A percentile compares a stretch with the other conserved stretches of the same genome.
These are phyloP conservation scores for Lethenteron camtschaticum DNA, from an alignment of 2,113 vertebrate genomes.

Conservation along the genomic window DNA sequence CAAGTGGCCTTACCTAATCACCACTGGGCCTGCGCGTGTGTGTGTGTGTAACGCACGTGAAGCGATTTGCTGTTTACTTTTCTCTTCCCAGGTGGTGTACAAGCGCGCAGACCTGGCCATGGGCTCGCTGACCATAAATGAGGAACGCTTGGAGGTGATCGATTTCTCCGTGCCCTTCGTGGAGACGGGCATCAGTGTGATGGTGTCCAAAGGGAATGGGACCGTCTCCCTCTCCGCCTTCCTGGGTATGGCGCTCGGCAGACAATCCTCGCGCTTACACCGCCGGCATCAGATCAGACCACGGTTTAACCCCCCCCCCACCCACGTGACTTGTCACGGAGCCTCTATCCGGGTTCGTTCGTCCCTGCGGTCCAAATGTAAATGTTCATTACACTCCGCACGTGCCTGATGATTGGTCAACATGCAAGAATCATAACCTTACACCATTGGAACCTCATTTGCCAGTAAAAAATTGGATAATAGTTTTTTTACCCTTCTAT, in stretches of 20 bases:
- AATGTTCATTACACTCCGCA: too few species aligned
- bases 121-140: slow-evolving; percentile 88
- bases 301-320: too few species aligned
- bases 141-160: slow-evolving; percentile 82
- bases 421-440: too few species aligned
- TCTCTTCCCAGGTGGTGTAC: slow-evolving; percentile 55
- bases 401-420: too few species aligned
- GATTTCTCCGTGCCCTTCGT: slow-evolving; percentile 95
- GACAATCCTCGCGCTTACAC: too few species aligned
- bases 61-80: neutral
- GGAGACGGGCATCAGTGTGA: slow-evolving; percentile 92
- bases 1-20: neutral
- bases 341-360: too few species aligned
- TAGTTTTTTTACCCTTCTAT: too few species aligned
- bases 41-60: too few species aligned
- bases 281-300: neutral
- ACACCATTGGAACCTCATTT: too few species aligned
- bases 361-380: too few species aligned
- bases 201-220: slow-evolving; percentile 86
- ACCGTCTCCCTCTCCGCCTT: slow-evolving; percentile 88
- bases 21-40: neutral
- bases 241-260: slow-evolving; percentile 33
- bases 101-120: slow-evolving; percentile 92
- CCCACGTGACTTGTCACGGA: too few species aligned
- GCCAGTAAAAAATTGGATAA: too few species aligned